These are phyloP conservation scores for Psittacula derbiana DNA, from an alignment of 2,797 vertebrate species.

Conservation along the genomic window DNA sequence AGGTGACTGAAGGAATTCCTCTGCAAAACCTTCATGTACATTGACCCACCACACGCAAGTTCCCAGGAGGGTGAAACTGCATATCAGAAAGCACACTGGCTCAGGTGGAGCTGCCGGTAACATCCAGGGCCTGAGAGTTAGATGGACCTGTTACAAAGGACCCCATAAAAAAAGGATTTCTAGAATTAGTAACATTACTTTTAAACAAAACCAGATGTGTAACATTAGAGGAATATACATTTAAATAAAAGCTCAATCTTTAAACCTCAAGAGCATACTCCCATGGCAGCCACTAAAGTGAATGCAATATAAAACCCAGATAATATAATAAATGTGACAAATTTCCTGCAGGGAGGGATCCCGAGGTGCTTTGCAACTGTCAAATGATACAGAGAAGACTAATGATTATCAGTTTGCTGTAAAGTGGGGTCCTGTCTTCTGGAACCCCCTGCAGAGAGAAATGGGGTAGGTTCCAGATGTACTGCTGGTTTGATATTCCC, in stretches of 20 bases:
- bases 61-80: neutral
- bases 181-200: neutral
- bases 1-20: neutral
- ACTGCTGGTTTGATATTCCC: neutral
- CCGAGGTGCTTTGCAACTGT: constrained; percentile 16
- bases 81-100: neutral
- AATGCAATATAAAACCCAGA: neutral
- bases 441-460: neutral
- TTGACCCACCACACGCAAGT: neutral
- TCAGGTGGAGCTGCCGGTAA: neutral
- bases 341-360: neutral
- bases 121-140: neutral
- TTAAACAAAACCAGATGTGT: constrained; percentile 25
- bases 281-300: neutral
- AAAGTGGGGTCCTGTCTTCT: neutral
- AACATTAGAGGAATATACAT: neutral
- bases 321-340: neutral
- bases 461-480: neutral
- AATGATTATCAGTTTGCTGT: neutral
- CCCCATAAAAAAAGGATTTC: neutral
- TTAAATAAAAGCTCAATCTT: constrained; percentile 29
- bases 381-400: constrained; percentile 3
- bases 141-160: neutral
- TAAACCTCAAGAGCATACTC: neutral
- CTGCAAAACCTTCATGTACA: neutral